phyloP scores from a whole-genome alignment of 2,888 invertebrate genomes.

The Lottia gigantea region DNA sequence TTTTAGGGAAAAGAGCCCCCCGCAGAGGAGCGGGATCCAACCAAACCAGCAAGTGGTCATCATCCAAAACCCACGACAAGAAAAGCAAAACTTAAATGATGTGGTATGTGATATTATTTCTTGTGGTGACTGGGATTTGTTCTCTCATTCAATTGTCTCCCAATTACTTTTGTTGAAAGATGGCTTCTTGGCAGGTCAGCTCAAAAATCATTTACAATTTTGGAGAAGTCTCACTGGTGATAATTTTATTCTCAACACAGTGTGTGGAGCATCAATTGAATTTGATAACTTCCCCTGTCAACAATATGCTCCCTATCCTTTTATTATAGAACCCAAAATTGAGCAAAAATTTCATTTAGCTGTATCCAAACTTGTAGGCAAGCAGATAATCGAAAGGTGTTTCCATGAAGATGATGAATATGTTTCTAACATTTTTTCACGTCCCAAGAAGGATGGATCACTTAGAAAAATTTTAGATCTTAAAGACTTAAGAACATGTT shows the following conservation, averaged over 20 bases:
- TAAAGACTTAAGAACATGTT: constrained; percentile 26
- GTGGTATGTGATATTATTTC: no score
- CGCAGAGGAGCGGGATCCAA: no score
- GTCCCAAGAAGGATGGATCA: constrained; percentile 11
- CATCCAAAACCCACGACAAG: no score
- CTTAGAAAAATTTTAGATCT: constrained; percentile 9
- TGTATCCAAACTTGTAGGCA: neutral
- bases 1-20: no score
- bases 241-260: neutral
- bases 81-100: no score
- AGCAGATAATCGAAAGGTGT: constrained; percentile 5
- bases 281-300: neutral
- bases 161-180: no score
- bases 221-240: constrained; percentile 12
- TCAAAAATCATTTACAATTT: neutral
- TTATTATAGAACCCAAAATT: neutral
- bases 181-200: neutral
- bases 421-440: constrained; percentile 10
- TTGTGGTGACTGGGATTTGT: no score
- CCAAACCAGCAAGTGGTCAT: no score
- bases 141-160: no score
- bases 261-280: constrained; percentile 4
- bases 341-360: neutral
- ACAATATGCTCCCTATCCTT: neutral
- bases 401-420: neutral